These are phyloP conservation scores for Hypomesus transpacificus DNA, from an alignment of 2,113 vertebrate genomes.

Conservation along the genomic window DNA sequence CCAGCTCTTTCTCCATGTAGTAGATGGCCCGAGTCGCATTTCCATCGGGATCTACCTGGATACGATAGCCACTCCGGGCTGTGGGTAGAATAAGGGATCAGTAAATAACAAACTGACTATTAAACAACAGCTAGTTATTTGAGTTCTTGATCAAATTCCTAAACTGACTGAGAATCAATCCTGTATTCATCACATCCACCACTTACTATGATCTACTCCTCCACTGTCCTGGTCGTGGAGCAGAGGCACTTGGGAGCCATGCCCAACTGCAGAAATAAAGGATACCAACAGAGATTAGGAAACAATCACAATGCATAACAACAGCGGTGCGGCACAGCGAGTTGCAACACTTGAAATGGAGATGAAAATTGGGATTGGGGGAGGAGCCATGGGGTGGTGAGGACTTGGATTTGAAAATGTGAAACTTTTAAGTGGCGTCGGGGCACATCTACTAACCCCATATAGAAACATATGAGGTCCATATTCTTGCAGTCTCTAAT, in stretches of 20 bases:
- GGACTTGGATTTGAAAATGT: no score
- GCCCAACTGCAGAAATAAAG: constrained; percentile 69
- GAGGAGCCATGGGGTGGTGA: no score
- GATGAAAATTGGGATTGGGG: no score
- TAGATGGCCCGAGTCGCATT: constrained; percentile 87
- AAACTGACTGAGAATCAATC: background rate
- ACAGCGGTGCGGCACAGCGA: background rate
- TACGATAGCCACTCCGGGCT: constrained; percentile 86
- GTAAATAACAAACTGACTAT: background rate
- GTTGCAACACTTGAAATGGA: no score
- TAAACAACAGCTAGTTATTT: background rate
- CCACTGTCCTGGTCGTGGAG: constrained; percentile 73
- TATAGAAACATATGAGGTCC: no score
- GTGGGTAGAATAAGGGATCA: background rate
- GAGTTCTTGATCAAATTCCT: background rate
- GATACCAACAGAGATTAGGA: constrained; percentile 4
- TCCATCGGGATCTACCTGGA: constrained; percentile 84
- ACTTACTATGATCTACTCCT: constrained; percentile 74
- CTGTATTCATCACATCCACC: background rate
- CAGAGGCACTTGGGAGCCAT: constrained; percentile 82
- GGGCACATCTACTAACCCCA: no score
- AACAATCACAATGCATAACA: background rate
- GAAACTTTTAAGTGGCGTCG: no score
- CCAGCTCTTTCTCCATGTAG: constrained; percentile 87
- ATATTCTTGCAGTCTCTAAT: no score